A percentile compares a stretch with the other conserved stretches of the same genome.
Evolutionary conservation across 2,888 invertebrate species (phyloP).

Genomic region (Oscheius myriophilus): DNA sequence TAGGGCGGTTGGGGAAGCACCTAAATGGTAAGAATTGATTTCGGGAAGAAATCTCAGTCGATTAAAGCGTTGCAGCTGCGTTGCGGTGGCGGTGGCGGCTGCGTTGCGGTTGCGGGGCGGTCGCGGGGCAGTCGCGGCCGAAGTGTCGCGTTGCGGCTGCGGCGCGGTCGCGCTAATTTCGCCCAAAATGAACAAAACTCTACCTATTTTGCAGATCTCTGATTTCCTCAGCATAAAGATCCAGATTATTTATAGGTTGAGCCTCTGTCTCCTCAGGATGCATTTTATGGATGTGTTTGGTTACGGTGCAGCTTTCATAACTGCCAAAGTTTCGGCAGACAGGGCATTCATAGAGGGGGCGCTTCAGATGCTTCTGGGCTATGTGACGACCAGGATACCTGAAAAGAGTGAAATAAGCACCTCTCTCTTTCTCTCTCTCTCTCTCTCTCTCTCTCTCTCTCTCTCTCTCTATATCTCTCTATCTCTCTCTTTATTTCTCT

Average conservation of each 20-base stretch:
- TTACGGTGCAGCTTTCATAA: conserved; percentile 57
- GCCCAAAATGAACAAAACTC: neutral
- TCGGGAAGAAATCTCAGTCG: no score
- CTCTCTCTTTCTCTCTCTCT: neutral
- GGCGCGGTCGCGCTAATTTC: no score
- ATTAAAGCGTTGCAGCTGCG: neutral
- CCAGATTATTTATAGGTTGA: conserved; percentile 51
- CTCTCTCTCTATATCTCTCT: no score
- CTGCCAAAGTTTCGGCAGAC: conserved; percentile 57
- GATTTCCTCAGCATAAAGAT: conserved; percentile 54
- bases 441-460: conserved; percentile 1
- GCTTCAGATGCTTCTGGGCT: conserved; percentile 57
- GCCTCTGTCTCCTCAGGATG: conserved; percentile 37
- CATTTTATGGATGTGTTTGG: conserved; percentile 48
- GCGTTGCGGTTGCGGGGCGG: no score
- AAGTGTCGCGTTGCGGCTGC: no score
- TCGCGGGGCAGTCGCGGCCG: no score
- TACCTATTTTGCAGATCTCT: conserved; percentile 45
- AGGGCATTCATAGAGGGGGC: conserved; percentile 59
- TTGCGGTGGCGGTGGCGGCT: no score
- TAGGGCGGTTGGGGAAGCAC: conserved; percentile 63
- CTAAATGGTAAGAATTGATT: no score
- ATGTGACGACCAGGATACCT: conserved; percentile 56
- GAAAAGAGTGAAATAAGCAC: conserved; percentile 7
- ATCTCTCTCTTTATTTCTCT: no score